phyloP scores from a whole-genome alignment of 1,140 invertebrate species.

The Brachionus koreanus region DNA sequence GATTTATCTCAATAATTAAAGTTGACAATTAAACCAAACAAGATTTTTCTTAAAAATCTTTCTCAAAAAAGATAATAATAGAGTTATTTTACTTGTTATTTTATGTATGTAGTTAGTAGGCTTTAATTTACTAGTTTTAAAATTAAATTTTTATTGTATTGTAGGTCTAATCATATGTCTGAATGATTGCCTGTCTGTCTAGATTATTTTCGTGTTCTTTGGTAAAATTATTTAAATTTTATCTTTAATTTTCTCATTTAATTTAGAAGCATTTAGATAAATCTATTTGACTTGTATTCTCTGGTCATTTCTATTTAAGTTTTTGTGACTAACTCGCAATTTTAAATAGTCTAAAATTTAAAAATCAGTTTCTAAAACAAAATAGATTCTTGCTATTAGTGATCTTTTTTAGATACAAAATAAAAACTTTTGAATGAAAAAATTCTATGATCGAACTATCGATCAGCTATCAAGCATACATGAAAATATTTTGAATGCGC shows the following conservation, averaged over 20 bases:
- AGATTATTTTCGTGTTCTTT: constrained; percentile 16
- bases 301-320: background rate
- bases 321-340: background rate
- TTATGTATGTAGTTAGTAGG: background rate
- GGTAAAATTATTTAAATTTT: constrained; percentile 19
- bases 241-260: background rate
- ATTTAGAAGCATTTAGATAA: background rate
- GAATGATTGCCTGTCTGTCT: constrained; percentile 36
- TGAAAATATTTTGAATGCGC: background rate
- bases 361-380: background rate
- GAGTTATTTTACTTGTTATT: constrained; percentile 7
- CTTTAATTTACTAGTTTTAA: background rate
- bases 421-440: no score
- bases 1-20: constrained; percentile 30
- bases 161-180: background rate
- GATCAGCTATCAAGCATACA: background rate
- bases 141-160: background rate
- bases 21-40: background rate
- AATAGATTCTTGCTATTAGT: background rate
- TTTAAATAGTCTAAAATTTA: no score
- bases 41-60: background rate
- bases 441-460: background rate
- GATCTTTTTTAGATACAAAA: background rate
- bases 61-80: constrained; percentile 25
- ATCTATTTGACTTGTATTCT: background rate